A percentile compares a stretch with the other conserved stretches of the same genome.
These are phyloP conservation scores for Trochalopteron elliotii DNA, from an alignment of 2,113 vertebrate genomes.

Conservation along the genomic window DNA sequence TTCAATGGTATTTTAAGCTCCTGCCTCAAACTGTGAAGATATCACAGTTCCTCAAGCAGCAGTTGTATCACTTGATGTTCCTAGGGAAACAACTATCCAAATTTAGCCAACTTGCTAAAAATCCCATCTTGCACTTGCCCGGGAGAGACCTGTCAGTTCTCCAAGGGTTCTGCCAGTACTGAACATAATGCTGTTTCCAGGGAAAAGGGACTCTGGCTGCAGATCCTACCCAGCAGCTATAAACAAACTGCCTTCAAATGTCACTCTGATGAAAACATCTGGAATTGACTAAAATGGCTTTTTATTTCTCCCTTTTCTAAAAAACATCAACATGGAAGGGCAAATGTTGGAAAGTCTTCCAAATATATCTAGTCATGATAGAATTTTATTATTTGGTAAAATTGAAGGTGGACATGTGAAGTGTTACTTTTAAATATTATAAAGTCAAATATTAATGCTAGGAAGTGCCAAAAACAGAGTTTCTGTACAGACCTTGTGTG, in stretches of 20 bases:
- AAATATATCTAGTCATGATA: not conserved
- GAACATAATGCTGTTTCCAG: not conserved
- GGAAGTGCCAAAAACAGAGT: not conserved
- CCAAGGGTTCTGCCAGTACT: not conserved
- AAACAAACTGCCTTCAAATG: not conserved
- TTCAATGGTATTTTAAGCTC: constrained; percentile 28
- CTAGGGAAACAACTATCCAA: constrained; percentile 10
- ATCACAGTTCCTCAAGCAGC: not conserved
- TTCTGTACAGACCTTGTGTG: not conserved
- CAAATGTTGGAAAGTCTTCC: not conserved
- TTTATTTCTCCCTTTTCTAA: not conserved
- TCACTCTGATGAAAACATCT: not conserved
- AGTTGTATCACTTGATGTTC: constrained; percentile 11
- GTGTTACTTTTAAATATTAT: not conserved
- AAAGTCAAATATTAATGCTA: not conserved
- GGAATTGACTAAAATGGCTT: not conserved
- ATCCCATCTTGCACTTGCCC: not conserved
- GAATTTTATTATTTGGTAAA: not conserved
- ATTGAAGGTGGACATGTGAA: not conserved
- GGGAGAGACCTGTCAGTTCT: not conserved
- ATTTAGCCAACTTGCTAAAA: constrained; percentile 20
- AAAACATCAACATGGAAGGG: not conserved
- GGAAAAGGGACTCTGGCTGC: not conserved
- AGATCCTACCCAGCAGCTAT: not conserved
- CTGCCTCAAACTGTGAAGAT: not conserved